These are phyloP conservation scores for Sclerurus mexicanus DNA, from an alignment of 2,113 vertebrate species.

Conservation along the genomic window DNA sequence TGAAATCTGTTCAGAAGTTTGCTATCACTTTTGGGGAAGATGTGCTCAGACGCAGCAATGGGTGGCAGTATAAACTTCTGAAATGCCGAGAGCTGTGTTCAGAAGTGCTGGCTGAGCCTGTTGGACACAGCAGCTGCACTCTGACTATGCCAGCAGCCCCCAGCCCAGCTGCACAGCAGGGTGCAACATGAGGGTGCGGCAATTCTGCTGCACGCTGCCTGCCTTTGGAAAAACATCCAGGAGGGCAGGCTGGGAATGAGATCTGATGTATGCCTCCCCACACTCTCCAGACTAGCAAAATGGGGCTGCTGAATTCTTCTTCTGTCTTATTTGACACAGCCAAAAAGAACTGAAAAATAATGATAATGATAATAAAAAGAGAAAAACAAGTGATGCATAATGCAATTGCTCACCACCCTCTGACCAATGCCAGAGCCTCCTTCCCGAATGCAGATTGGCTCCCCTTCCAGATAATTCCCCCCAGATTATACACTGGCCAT, in stretches of 20 bases:
- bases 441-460: not conserved
- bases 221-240: not conserved
- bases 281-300: not conserved
- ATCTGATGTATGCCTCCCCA: not conserved
- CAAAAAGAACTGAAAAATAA: not conserved
- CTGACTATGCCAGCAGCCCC: not conserved
- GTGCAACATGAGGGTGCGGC: accelerated
- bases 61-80: slow-evolving; percentile 36
- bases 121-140: accelerated
- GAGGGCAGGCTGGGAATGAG: not conserved
- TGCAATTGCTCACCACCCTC: not conserved
- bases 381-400: not conserved
- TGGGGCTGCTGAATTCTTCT: not conserved
- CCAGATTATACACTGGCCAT: not conserved
- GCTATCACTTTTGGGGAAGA: not conserved
- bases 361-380: not conserved
- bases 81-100: not conserved
- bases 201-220: accelerated
- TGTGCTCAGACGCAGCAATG: not conserved
- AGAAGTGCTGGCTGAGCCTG: not conserved
- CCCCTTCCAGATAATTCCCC: not conserved
- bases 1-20: not conserved
- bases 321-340: not conserved
- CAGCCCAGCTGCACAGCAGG: not conserved
- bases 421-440: not conserved